Evolutionary conservation across 2,797 vertebrate species (phyloP), one percentile per base, ranked within the genome.

Genomic region (Threskiornis aethiopicus): DNA sequence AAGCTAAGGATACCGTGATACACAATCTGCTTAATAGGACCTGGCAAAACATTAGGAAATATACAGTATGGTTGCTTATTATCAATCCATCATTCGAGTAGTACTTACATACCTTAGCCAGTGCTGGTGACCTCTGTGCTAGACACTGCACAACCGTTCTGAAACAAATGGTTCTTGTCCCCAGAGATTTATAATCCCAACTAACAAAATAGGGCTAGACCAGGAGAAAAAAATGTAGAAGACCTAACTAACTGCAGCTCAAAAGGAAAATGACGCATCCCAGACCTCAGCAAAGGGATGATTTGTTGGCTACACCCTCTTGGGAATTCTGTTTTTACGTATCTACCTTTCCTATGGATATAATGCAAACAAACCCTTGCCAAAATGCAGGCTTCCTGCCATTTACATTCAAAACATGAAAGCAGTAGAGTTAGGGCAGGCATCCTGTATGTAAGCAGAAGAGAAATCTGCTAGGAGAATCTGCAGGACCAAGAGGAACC

Each of bases 1-100:
- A 94, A 77, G 5, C 37, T 77, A 33, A 20, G 24, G 47, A n/a
- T 62, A 77, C 24, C 4, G 1, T 24, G 33, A 16, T 31, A 54
- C 28, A 21, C 0, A 2, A 58, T 72, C 25, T 0, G 0, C 35
- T 52, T 70, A 41, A 59, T 3, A 62, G 22, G 26, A 77, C 25
- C 25, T 46, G 52, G 18, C 2, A 73, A 89, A 73, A 62, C 9
- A 16, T 49, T 31, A 70, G 33, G n/a, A 80, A 82, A 54, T 62
- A 28, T 2, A 42, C 24, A 39, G 5, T 20, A 6, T 18, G 47
- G 12, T 52, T 57, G 33, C 49, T 85, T 54, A 55, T 64, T 71
- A 44, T 64, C 21, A 37, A 16, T 71, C 67, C 51, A 65, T 62
- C 25, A 37, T 62, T 82, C 3, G 3, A 76, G 25, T 5, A 62